Evolutionary conservation across 2,797 vertebrate species (phyloP).

Genomic region (Onychomys arenicola): DNA sequence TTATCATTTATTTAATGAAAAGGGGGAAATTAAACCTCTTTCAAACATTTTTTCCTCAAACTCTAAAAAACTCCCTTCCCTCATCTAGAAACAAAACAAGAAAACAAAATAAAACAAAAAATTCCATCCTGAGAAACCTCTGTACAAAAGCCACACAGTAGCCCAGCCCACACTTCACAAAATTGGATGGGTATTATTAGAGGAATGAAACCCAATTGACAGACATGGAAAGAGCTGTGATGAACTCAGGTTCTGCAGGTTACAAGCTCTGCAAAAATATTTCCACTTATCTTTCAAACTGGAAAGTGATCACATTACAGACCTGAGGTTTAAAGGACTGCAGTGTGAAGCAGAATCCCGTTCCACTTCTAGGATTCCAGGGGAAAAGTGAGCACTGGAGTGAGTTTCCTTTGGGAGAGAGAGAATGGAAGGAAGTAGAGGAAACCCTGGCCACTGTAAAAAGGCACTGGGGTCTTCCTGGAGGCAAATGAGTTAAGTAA

Average conservation of each 20-base stretch:
- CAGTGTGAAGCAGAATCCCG: slow-evolving; percentile 82
- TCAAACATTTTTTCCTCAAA: slow-evolving; percentile 55
- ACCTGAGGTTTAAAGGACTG: slow-evolving; percentile 87
- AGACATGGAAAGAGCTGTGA: slow-evolving; percentile 80
- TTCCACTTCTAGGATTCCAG: slow-evolving; percentile 70
- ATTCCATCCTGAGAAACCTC: slow-evolving; percentile 67
- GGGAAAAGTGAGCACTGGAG: slow-evolving; percentile 60
- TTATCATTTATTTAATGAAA: slow-evolving; percentile 72
- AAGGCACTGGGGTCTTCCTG: slow-evolving; percentile 70
- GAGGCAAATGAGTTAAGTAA: slow-evolving; percentile 38
- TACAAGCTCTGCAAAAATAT: slow-evolving; percentile 83
- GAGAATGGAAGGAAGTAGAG: slow-evolving; percentile 44
- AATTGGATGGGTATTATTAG: slow-evolving; percentile 79
- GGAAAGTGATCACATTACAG: slow-evolving; percentile 84
- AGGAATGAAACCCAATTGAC: slow-evolving; percentile 81
- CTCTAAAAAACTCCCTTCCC: slow-evolving; percentile 44
- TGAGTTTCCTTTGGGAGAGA: slow-evolving; percentile 65
- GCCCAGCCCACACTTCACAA: slow-evolving; percentile 83
- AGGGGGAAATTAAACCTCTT: slow-evolving; percentile 49
- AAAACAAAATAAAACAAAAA: background rate
- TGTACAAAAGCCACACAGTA: slow-evolving; percentile 88
- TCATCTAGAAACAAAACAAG: slow-evolving; percentile 38
- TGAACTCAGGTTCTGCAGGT: slow-evolving; percentile 73
- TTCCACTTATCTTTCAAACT: slow-evolving; percentile 79
- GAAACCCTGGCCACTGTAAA: slow-evolving; percentile 66